phyloP scores from a whole-genome alignment of 2,888 invertebrate genomes.

The Agrilus mali region DNA sequence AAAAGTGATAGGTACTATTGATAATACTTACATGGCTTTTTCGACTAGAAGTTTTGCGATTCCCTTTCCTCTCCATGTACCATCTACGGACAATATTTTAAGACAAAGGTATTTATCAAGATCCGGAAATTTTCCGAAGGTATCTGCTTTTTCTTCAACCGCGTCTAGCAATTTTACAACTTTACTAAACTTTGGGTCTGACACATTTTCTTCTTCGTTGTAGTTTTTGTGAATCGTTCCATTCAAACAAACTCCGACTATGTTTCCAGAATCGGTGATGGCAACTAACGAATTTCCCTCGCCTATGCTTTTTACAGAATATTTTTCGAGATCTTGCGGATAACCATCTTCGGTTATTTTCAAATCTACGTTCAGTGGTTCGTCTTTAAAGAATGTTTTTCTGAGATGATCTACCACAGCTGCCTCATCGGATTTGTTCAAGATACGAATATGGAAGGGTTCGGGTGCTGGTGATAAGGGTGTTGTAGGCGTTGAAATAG shows the following conservation, averaged over 20 bases:
- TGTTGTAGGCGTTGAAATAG: slow-evolving; percentile 23
- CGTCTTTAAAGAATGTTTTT: slow-evolving; percentile 59
- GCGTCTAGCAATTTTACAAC: slow-evolving; percentile 47
- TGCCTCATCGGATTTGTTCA: slow-evolving; percentile 35
- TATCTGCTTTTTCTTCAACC: slow-evolving; percentile 42
- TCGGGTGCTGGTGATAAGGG: slow-evolving; percentile 23
- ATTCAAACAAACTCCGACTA: slow-evolving; percentile 34
- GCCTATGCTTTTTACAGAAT: slow-evolving; percentile 41
- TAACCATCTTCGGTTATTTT: slow-evolving; percentile 46
- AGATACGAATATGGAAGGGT: slow-evolving; percentile 34
- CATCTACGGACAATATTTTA: slow-evolving; percentile 54
- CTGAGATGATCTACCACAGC: slow-evolving; percentile 40
- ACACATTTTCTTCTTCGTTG: slow-evolving; percentile 37
- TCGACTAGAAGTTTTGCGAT: slow-evolving; percentile 50
- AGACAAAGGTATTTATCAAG: slow-evolving; percentile 44
- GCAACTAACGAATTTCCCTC: slow-evolving; percentile 53
- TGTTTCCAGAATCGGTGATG: slow-evolving; percentile 41
- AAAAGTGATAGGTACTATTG: too few species aligned
- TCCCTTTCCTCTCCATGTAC: slow-evolving; percentile 50
- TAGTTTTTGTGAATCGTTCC: slow-evolving; percentile 27
- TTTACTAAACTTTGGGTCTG: slow-evolving; percentile 50
- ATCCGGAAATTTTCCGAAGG: slow-evolving; percentile 44
- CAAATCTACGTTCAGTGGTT: slow-evolving; percentile 52
- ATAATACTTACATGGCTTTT: slow-evolving; percentile 44
- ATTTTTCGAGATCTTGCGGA: slow-evolving; percentile 51